phyloP scores from a whole-genome alignment of 2,797 vertebrate species.

The Telmatherina bonti region DNA sequence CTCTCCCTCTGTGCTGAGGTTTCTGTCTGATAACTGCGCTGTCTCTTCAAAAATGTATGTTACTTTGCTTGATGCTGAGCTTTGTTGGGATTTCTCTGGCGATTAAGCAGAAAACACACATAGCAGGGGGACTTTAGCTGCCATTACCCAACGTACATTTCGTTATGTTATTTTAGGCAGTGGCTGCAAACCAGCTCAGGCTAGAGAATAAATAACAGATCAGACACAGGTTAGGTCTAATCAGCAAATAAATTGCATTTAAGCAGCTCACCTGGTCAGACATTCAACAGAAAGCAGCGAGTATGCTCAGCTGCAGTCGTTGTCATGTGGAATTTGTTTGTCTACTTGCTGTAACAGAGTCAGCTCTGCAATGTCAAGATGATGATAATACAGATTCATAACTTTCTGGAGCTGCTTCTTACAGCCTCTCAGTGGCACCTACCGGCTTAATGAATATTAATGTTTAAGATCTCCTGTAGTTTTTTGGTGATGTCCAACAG shows the following conservation, averaged over 20 bases:
- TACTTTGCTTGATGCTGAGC: slow-evolving; percentile 12
- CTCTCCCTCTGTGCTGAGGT: slow-evolving; percentile 17
- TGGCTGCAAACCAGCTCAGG: slow-evolving; percentile 9
- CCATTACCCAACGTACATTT: slow-evolving; percentile 13
- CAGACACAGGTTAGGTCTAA: background rate
- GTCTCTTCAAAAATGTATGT: slow-evolving; percentile 2
- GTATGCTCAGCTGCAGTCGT: slow-evolving; percentile 5
- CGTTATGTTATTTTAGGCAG: slow-evolving; percentile 5
- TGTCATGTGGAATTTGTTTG: slow-evolving; percentile 5
- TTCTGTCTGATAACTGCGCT: slow-evolving; percentile 7
- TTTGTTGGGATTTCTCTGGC: slow-evolving; percentile 21
- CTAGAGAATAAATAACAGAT: slow-evolving; percentile 10
- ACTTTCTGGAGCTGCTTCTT: slow-evolving; percentile 25
- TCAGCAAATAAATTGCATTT: background rate
- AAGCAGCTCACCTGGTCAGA: background rate
- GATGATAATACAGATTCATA: slow-evolving; percentile 31
- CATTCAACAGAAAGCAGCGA: background rate
- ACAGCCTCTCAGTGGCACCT: slow-evolving; percentile 17
- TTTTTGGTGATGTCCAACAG: slow-evolving; percentile 19
- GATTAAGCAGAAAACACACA: background rate
- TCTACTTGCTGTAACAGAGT: slow-evolving; percentile 23
- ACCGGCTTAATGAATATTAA: slow-evolving; percentile 41
- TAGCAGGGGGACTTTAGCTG: background rate
- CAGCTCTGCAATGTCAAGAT: slow-evolving; percentile 3
- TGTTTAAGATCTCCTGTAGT: slow-evolving; percentile 16